These are phyloP conservation scores for Anoplophora glabripennis DNA, from an alignment of 1,140 invertebrate genomes.

Conservation along the genomic window DNA sequence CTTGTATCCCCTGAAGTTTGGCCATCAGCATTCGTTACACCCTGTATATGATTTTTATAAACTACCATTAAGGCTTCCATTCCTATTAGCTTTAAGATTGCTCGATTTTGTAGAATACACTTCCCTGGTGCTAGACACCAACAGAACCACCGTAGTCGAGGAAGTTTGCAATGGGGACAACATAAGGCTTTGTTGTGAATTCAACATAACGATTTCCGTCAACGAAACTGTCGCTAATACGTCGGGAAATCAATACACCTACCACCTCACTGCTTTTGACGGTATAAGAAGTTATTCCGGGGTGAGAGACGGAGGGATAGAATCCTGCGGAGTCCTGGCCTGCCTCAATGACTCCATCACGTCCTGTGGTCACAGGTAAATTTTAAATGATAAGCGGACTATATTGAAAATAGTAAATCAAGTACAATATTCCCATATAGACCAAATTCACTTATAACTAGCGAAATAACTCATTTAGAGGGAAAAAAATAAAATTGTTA, in stretches of 20 bases:
- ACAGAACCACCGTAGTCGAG: not conserved
- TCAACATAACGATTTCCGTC: constrained; percentile 11
- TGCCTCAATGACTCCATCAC: constrained; percentile 49
- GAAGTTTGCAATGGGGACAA: constrained; percentile 22
- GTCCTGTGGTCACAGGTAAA: constrained; percentile 49
- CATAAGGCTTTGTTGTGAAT: constrained; percentile 23
- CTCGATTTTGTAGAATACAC: constrained; percentile 21
- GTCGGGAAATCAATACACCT: constrained; percentile 28
- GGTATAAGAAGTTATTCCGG: constrained; percentile 49
- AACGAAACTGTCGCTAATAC: not conserved
- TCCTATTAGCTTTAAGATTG: not conserved
- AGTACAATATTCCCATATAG: too few relatives aligned
- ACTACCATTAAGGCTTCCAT: too few relatives aligned
- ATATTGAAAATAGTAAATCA: too few relatives aligned
- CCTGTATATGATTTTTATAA: too few relatives aligned
- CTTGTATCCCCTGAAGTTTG: too few relatives aligned
- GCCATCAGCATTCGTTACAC: too few relatives aligned
- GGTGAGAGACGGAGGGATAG: constrained; percentile 47
- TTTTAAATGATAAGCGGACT: too few relatives aligned
- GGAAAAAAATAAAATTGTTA: too few relatives aligned
- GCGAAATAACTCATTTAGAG: too few relatives aligned
- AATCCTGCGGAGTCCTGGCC: constrained; percentile 53
- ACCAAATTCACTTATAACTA: too few relatives aligned
- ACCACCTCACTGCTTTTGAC: constrained; percentile 51
- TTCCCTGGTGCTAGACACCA: constrained; percentile 18